Percentiles rank a stretch among this genome's conserved stretches.
These are phyloP conservation scores for Caradrina clavipalpis DNA, from an alignment of 2,888 invertebrate species.

Conservation along the genomic window DNA sequence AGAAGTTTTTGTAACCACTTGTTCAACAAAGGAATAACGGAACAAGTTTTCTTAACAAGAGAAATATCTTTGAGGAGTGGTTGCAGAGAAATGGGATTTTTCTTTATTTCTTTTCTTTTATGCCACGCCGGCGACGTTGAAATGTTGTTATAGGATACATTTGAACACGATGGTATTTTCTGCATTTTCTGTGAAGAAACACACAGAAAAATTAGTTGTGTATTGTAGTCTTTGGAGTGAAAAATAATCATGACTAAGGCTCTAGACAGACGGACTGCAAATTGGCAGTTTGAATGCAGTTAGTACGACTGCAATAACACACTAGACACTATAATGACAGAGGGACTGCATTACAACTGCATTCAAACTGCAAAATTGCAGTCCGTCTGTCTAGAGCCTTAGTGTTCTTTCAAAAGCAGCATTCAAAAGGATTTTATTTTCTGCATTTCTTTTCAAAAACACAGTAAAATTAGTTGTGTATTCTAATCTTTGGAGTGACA, in stretches of 20 bases:
- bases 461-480: not conserved
- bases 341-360: too few species aligned
- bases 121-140: not conserved
- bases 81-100: constrained; percentile 27
- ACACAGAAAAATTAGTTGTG: not conserved
- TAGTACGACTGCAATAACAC: too few species aligned
- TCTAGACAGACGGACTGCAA: too few species aligned
- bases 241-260: not conserved
- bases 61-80: constrained; percentile 21
- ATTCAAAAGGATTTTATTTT: too few species aligned
- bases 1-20: constrained; percentile 21
- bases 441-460: not conserved
- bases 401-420: too few species aligned
- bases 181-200: not conserved
- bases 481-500: not conserved
- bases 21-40: constrained; percentile 19
- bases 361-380: too few species aligned
- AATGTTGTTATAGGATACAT: not conserved
- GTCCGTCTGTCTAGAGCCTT: too few species aligned
- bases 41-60: constrained; percentile 36
- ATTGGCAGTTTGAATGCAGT: too few species aligned
- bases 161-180: not conserved
- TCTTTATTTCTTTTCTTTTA: constrained; percentile 14
- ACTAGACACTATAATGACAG: too few species aligned
- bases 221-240: not conserved